These are phyloP conservation scores for Sinella curviseta DNA, from an alignment of 1,140 invertebrate species.

Conservation along the genomic window DNA sequence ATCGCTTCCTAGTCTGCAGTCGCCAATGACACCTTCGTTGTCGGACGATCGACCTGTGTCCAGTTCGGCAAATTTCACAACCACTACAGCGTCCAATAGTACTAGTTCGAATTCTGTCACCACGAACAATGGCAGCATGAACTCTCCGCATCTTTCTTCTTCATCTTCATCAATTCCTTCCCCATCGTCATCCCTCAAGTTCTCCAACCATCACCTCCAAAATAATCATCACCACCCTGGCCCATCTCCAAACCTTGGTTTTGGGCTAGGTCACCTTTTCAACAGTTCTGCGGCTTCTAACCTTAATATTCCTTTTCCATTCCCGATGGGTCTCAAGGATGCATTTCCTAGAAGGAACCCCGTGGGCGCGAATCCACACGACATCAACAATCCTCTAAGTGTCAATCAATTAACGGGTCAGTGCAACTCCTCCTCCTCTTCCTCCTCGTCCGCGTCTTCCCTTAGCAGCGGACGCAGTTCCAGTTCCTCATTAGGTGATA, in stretches of 20 bases:
- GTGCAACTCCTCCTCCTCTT: constrained; percentile 54
- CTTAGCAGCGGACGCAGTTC: neutral
- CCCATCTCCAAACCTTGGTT: constrained; percentile 30
- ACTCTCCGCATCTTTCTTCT: constrained; percentile 47
- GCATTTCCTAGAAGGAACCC: constrained; percentile 66
- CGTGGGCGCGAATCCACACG: constrained; percentile 83
- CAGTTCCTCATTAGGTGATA: constrained; percentile 27
- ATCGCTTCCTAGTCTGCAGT: constrained; percentile 55
- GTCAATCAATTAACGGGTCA: constrained; percentile 81
- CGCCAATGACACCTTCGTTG: constrained; percentile 47
- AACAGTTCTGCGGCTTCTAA: constrained; percentile 3
- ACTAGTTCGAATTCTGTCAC: constrained; percentile 30
- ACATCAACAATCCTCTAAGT: constrained; percentile 85
- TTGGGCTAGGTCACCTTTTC: constrained; percentile 43
- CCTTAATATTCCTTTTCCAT: constrained; percentile 29
- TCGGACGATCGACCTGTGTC: constrained; percentile 46
- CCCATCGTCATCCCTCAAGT: constrained; percentile 45
- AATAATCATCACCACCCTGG: constrained; percentile 48
- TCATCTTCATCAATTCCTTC: constrained; percentile 50
- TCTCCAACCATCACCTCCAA: constrained; percentile 47
- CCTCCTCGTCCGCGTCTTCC: constrained; percentile 29
- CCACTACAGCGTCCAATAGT: constrained; percentile 34
- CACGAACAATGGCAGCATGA: constrained; percentile 38
- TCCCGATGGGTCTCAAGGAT: constrained; percentile 39
- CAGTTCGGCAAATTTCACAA: constrained; percentile 45